Base-by-base conservation (phyloP, 2,888 invertebrate genomes). In the Corbicula japonica region DNA sequence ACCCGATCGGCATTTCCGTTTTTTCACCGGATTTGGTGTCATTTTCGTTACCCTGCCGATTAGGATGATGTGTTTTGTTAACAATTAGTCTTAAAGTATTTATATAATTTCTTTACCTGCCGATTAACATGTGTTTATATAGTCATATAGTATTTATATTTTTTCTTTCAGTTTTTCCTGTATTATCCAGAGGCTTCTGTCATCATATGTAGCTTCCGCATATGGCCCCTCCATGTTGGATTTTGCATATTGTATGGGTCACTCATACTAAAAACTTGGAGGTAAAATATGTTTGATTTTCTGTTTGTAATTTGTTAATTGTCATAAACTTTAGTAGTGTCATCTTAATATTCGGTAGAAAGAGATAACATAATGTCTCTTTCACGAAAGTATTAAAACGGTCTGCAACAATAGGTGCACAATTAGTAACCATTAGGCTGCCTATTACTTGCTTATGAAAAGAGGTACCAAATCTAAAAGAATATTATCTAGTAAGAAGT, bases 161-260 rank as follows among this genome's bases (percentile, higher is more conserved):
- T 15, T 15, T n/a, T n/a, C n/a, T 85, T 79, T n/a, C 94, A 98
- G 97, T 98, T 98, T 97, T 97, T 97, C 52, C 97, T 97, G 34
- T 97, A 98, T 91, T 98, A 97, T 93, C 97, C 97, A 10, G 97
- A 97, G 60, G 94, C 98, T 90, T 97, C 97, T 91, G 95, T 95
- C 90, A 96, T 96, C 88, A 96, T 97, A 41, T 98, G 98, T 93
- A 96, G 97, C 85, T 96, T 97, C 12, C 97, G 97, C 10, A 97
- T 98, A 93, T 98, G 98, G 98, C 96, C 97, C 0, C 95, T 98
- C 6, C 98, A 98, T 94, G 95, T 98, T 94, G 98, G 98, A 38
- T 98, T 98, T 93, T 97, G 97, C 91, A 95, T 98, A 76, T 97
- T 98, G 0, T 98, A 98, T 92, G 98, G 98, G 12, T 97, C 98